Conservation (phyloP, 2,113 vertebrate genomes). For the Turdus rufiventris region DNA sequence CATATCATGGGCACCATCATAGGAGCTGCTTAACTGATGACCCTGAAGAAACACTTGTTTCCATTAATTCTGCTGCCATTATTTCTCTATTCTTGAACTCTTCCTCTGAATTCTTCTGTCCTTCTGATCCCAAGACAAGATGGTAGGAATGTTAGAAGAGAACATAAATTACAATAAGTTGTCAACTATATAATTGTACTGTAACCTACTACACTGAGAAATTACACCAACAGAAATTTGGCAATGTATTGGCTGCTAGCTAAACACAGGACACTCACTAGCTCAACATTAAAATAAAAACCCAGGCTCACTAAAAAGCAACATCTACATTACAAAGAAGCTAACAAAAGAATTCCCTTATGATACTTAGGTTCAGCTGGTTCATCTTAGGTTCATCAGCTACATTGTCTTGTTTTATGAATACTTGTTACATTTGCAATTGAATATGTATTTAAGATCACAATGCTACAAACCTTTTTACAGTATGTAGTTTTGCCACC, state of each 20-base stretch:
- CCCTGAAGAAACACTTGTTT: conserved; percentile 25
- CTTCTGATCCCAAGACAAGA: conserved; percentile 17
- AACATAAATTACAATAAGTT: conserved; percentile 36
- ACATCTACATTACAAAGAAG: conserved; percentile 42
- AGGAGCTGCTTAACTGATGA: conserved; percentile 37
- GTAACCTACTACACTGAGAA: conserved; percentile 53
- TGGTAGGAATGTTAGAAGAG: conserved; percentile 14
- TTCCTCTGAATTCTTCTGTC: conserved; percentile 38
- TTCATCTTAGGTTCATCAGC: conserved; percentile 58
- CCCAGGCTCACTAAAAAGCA: conserved; percentile 41
- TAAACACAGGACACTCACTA: conserved; percentile 48
- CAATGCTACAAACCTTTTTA: conserved; percentile 37
- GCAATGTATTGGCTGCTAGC: neutral
- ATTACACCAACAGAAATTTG: conserved; percentile 44
- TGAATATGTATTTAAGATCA: neutral
- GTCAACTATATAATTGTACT: conserved; percentile 17
- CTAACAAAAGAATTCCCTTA: conserved; percentile 48
- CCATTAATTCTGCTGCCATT: conserved; percentile 23
- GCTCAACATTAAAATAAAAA: neutral
- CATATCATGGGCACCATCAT: neutral
- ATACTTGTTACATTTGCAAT: neutral
- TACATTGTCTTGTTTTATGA: conserved; percentile 21
- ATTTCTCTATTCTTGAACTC: neutral
- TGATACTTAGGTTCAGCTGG: conserved; percentile 49
- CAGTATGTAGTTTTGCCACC: conserved; percentile 5